Evolutionary conservation across 2,113 vertebrate genomes (phyloP), one percentile per base, ranked within the genome.

Genomic region (Psilopogon haemacephalus): DNA sequence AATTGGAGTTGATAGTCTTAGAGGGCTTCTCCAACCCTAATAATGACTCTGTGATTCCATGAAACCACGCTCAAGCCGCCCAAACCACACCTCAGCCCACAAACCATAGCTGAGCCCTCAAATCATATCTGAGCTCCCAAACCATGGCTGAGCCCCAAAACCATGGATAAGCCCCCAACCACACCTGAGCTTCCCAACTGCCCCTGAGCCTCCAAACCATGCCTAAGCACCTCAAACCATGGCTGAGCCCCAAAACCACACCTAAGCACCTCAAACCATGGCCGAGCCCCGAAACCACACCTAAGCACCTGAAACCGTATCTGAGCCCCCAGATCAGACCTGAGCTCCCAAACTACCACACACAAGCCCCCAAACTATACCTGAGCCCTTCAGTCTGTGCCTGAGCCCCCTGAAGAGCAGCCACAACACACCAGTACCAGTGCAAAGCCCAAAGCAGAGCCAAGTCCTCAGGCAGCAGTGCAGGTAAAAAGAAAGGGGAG

Each of bases 351-450:
- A 38, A 63, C 17, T 27, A 50, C 19, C 20, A 42, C 27, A 24
- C 7, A 50, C 40, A 37, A 56, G 35, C 6, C 69, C 37, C 62
- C 27, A 64, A 28, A 46, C 33, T 46, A 70, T 3, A 8, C 26
- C 46, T 50, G n/a, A 19, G 23, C 14, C 33, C 54, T 50, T 26
- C 17, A 27, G 6, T 4, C 27, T 14, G 21, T 15, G 13, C 74
- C 50, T 9, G 20, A 46, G 38, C 11, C 7, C 30, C 38, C 11
- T 11, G 7, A 6, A 7, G 19, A 33, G 12, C 1, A 0, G 33
- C 18, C 18, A 14, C 16, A 73, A 32, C 9, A 24, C 32, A 27
- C 8, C 44, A 33, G 60, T 8, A 3, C 42, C 26, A 8, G 12
- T 0, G 26, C 42, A 30, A 68, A 46, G 21, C 12, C 50, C 40